Base-by-base conservation (phyloP, 2,113 vertebrate genomes). In the Rafetus swinhoei region DNA sequence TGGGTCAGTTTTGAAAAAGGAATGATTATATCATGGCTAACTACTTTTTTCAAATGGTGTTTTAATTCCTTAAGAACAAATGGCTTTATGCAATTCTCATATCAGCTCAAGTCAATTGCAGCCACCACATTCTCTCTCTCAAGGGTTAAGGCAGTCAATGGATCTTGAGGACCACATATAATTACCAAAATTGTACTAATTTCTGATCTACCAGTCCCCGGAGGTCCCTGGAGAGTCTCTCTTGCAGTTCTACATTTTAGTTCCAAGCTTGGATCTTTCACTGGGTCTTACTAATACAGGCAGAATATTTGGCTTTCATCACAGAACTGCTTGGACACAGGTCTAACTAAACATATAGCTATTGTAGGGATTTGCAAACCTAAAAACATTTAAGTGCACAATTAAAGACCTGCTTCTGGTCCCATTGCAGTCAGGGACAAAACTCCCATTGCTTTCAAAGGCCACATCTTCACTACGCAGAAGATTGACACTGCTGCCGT, bases 31-130 rank as follows among this genome's bases (percentile, higher is more conserved):
- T 92, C 91, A 86, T 74, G 77, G 6, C 2, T 53, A 55, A 11
- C 65, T 84, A 3, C 9, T 0, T 89, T 59, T 81, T 14, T 88
- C 87, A 45, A 81, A 56, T n/a, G 82, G 65, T 54, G 89, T 60
- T 90, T 83, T 90, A 93, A 97, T 95, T 93, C 81, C 87, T 87
- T 79, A 62, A 91, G 96, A 96, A 97, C 76, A 89, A 96, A 93
- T 88, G 52, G n/a, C 3, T 90, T 91, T 77, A 81, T 95, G 87
- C 92, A 96, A 94, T 89, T 96, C 87, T 95, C 91, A 82, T 60
- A 79, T 93, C 53, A 93, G 90, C 93, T 81, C 56, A 89, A 83
- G 85, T 3, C 12, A 18, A 15, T 93, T 95, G 96, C n/a, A 93
- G 83, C 89, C 82, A 90, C 72, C 74, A 91, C 52, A 60, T 32